Conservation (phyloP, 2,113 vertebrate genomes). For the Nymphicus hollandicus region DNA sequence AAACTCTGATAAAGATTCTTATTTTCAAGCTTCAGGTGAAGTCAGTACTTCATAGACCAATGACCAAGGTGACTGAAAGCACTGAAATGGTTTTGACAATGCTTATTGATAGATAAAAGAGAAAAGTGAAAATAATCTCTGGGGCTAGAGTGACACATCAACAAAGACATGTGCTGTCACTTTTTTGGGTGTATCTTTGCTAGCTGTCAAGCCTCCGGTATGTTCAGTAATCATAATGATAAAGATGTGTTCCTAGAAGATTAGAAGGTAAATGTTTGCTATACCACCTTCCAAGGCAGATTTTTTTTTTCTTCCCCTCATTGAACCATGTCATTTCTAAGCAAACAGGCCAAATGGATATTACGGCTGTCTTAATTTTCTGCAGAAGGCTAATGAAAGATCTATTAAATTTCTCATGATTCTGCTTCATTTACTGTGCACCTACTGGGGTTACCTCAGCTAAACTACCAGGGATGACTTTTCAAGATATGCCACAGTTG, state of each 20-base stretch:
- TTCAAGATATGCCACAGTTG: background rate
- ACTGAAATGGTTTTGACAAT: background rate
- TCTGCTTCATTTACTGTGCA: background rate
- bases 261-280: background rate
- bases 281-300: background rate
- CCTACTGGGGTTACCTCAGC: background rate
- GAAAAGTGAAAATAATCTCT: background rate
- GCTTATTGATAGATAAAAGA: background rate
- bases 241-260: background rate
- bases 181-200: background rate
- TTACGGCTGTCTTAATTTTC: background rate
- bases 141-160: background rate
- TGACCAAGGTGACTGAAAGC: background rate
- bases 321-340: background rate
- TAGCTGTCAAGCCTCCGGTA: background rate
- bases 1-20: background rate
- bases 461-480: background rate
- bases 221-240: background rate
- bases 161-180: fast-evolving
- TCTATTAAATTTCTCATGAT: background rate
- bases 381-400: background rate
- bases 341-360: background rate
- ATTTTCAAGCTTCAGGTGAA: background rate
- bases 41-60: background rate
- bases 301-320: background rate